Evolutionary conservation across 1,140 invertebrate species (phyloP).

Genomic region (Mizuhopecten yessoensis): DNA sequence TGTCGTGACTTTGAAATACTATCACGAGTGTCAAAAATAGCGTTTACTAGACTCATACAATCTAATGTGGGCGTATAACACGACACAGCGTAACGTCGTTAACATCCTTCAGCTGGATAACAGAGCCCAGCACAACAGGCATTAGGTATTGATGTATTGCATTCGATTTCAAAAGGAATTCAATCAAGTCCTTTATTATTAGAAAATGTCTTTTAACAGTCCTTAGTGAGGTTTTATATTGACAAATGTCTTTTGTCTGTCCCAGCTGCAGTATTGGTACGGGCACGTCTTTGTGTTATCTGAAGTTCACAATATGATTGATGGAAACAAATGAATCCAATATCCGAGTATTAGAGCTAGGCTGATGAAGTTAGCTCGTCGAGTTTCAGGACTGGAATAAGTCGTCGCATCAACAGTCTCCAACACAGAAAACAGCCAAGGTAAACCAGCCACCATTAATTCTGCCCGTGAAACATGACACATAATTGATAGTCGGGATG

Average conservation of each 20-base stretch:
- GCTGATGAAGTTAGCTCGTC: background rate
- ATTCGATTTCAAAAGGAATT: background rate
- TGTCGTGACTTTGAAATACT: no score
- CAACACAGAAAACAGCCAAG: background rate
- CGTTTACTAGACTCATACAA: no score
- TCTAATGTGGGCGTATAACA: no score
- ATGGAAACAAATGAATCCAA: constrained; percentile 26
- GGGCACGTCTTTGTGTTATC: background rate
- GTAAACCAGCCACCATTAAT: background rate
- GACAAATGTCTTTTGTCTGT: constrained; percentile 11
- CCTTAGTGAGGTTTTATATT: background rate
- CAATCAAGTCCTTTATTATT: background rate
- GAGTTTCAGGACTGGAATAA: background rate
- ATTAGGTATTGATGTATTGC: background rate
- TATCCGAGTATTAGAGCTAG: background rate
- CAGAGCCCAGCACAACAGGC: background rate
- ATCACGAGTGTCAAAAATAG: no score
- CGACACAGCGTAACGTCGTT: background rate
- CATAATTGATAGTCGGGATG: background rate
- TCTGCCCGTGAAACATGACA: background rate
- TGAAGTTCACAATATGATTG: constrained; percentile 32
- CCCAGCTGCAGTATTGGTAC: background rate
- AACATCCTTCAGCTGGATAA: background rate
- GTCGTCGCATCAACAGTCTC: background rate
- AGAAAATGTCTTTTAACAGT: background rate